A percentile compares a stretch with the other conserved stretches of the same genome.
phyloP scores from a whole-genome alignment of 2,888 invertebrate species.

The Auanema freiburgensis region DNA sequence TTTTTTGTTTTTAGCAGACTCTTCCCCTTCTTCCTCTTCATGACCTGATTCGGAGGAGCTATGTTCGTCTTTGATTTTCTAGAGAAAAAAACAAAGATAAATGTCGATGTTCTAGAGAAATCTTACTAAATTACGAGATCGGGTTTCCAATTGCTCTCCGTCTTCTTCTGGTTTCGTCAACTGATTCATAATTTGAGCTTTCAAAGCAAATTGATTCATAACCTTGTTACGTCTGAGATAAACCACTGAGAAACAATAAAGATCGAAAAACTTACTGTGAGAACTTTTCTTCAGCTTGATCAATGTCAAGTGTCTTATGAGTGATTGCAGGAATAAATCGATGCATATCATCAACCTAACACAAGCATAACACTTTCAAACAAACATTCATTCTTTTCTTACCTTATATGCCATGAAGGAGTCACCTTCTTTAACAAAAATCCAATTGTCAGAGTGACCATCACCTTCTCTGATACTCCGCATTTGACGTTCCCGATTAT shows the following conservation, averaged over 20 bases:
- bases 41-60: conserved; percentile 31
- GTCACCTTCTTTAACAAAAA: conserved; percentile 79
- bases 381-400: conserved; percentile 64
- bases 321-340: conserved; percentile 85
- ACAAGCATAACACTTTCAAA: conserved; percentile 71
- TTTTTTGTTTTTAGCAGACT: conserved; percentile 22
- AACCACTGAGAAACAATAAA: conserved; percentile 1
- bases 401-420: conserved; percentile 57
- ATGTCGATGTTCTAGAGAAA: conserved; percentile 7
- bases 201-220: conserved; percentile 84
- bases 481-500: conserved; percentile 67
- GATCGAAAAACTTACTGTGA: conserved; percentile 71
- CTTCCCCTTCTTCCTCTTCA: conserved; percentile 36
- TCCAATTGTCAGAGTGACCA: conserved; percentile 92
- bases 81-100: conserved; percentile 19
- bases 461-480: conserved; percentile 89
- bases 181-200: conserved; percentile 66
- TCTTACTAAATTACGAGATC: conserved; percentile 16
- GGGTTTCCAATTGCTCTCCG: conserved; percentile 33
- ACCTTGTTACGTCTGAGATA: conserved; percentile 82
- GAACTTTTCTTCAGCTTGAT: conserved; percentile 97
- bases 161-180: conserved; percentile 66
- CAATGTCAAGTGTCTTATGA: conserved; percentile 91
- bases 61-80: conserved; percentile 61
- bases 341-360: conserved; percentile 85